Percentiles rank a stretch among this genome's conserved stretches.
Evolutionary conservation across 2,113 vertebrate genomes (phyloP).

Genomic region (Boulengeromyrus knoepffleri): DNA sequence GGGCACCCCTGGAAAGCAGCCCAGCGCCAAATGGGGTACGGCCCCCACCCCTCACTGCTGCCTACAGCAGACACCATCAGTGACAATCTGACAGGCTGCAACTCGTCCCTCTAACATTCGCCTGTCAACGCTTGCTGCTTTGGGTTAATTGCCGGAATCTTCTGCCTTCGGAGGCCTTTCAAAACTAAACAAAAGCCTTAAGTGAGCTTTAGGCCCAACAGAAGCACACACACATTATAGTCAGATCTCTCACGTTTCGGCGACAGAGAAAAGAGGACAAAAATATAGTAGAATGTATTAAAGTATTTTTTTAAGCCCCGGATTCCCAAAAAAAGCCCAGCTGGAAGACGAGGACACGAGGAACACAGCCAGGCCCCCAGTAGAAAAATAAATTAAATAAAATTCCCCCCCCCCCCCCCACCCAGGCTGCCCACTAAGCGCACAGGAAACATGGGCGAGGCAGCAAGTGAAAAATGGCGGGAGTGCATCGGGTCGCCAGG

Average conservation of each 20-base stretch:
- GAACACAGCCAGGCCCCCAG: not conserved
- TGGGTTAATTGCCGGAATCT: not conserved
- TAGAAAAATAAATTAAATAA: not conserved
- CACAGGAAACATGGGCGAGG: not conserved
- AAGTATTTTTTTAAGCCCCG: not conserved
- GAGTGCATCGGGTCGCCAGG: not conserved
- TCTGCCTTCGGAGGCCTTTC: not conserved
- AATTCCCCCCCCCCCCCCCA: not conserved
- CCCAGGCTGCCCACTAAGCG: not conserved
- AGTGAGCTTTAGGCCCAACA: not conserved
- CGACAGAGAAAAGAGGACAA: not conserved
- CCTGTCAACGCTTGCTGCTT: not conserved
- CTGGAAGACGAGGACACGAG: not conserved
- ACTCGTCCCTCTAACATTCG: constrained; percentile 21
- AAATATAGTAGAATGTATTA: not conserved
- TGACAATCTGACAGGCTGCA: constrained; percentile 30
- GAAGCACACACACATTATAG: not conserved
- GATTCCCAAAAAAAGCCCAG: constrained; percentile 17
- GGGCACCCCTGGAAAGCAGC: not conserved
- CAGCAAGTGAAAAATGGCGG: not conserved
- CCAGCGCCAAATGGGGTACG: not conserved
- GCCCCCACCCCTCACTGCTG: too few relatives aligned
- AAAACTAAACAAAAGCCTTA: not conserved
- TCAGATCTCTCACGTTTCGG: not conserved
- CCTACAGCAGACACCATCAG: constrained; percentile 9